Evolutionary conservation across 1,140 invertebrate species (phyloP).

Genomic region (Calliopsis andreniformis): DNA sequence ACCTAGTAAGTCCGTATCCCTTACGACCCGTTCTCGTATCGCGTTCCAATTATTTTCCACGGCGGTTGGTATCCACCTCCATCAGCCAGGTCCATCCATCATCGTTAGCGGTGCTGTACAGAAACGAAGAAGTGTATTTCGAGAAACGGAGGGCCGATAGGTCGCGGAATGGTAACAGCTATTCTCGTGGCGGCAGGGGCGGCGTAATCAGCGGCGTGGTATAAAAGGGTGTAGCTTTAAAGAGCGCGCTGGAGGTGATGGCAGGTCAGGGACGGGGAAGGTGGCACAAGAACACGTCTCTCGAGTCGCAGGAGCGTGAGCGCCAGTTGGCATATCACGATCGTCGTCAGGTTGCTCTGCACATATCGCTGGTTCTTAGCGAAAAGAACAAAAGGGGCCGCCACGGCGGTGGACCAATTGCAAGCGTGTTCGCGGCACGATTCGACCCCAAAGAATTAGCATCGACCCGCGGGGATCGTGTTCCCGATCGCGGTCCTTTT

Average conservation of each 20-base stretch:
- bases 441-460: constrained; percentile 63
- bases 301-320: constrained; percentile 64
- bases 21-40: neutral
- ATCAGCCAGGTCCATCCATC: constrained; percentile 17
- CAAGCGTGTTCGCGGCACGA: constrained; percentile 50
- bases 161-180: constrained; percentile 14
- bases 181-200: neutral
- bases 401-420: constrained; percentile 52
- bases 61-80: constrained; percentile 9
- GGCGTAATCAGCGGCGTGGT: constrained; percentile 16
- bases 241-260: constrained; percentile 46
- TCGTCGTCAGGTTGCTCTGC: constrained; percentile 63
- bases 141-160: constrained; percentile 24
- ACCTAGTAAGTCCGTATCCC: constrained; percentile 6
- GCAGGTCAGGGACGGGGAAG: constrained; percentile 61
- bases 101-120: constrained; percentile 10
- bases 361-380: constrained; percentile 55
- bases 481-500: constrained; percentile 51
- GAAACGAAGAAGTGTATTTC: constrained; percentile 26
- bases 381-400: constrained; percentile 66
- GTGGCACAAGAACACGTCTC: constrained; percentile 57
- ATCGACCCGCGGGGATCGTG: constrained; percentile 57
- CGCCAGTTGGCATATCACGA: constrained; percentile 66
- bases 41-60: constrained; percentile 29
- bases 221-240: constrained; percentile 46